Conservation (phyloP, 2,888 invertebrate genomes). For the Ophion slaviceki region DNA sequence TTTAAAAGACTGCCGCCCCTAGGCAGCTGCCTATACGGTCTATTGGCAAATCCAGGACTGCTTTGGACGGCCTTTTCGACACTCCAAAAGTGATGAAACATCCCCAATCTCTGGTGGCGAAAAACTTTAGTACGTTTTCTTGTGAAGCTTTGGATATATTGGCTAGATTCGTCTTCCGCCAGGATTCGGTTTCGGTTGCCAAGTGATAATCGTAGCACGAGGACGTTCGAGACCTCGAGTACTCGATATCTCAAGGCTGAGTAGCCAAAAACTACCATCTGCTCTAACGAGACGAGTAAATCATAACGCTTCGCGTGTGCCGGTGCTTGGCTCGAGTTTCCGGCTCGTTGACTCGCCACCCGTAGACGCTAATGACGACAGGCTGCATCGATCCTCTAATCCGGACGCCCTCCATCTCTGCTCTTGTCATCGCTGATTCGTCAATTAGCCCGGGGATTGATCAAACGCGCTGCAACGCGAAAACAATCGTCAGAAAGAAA, state of each 20-base stretch:
- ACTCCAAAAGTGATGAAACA: too few relatives aligned
- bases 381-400: slow-evolving; percentile 19
- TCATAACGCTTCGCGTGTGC: slow-evolving; percentile 12
- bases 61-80: too few relatives aligned
- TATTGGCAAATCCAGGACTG: too few relatives aligned
- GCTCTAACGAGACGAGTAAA: slow-evolving; percentile 16
- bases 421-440: slow-evolving; percentile 21
- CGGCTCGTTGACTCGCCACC: slow-evolving; percentile 30
- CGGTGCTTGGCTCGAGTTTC: slow-evolving; percentile 14
- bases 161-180: too few relatives aligned
- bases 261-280: slow-evolving; percentile 20
- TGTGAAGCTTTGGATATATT: too few relatives aligned
- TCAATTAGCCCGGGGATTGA: slow-evolving; percentile 31
- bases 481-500: not conserved
- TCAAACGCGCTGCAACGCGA: slow-evolving; percentile 55
- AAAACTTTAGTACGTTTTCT: too few relatives aligned
- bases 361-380: slow-evolving; percentile 1
- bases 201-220: not conserved
- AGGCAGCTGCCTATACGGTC: too few relatives aligned
- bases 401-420: slow-evolving; percentile 12
- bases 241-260: slow-evolving; percentile 1
- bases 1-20: too few relatives aligned
- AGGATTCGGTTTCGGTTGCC: too few relatives aligned
- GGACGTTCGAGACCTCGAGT: not conserved
- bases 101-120: too few relatives aligned